These are phyloP conservation scores for Anagrus nilaparvatae DNA, from an alignment of 1,140 invertebrate genomes.

Conservation along the genomic window DNA sequence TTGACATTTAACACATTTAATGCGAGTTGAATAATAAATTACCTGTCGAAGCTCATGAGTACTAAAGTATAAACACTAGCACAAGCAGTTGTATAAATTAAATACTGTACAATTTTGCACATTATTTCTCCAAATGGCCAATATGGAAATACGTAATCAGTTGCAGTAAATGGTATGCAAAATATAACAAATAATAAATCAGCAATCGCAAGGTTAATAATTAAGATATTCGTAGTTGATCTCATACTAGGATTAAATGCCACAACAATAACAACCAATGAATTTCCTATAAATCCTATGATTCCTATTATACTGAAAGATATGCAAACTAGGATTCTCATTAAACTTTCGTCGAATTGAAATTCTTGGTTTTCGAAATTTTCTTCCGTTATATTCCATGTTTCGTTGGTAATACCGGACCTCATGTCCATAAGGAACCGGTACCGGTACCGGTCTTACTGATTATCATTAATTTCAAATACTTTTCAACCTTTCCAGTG, in stretches of 20 bases:
- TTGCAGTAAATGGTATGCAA: conserved; percentile 89
- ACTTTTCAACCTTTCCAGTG: too few species aligned
- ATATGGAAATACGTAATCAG: conserved; percentile 72
- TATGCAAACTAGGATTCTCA: too few species aligned
- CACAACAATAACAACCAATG: conserved; percentile 76
- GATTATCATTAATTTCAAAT: too few species aligned
- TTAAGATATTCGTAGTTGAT: conserved; percentile 86
- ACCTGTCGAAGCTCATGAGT: conserved; percentile 87
- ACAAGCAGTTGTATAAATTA: conserved; percentile 83
- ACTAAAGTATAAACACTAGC: conserved; percentile 91
- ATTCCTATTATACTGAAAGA: conserved; percentile 82
- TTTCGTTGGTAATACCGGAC: too few species aligned
- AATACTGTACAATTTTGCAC: conserved; percentile 81
- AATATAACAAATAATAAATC: conserved; percentile 91
- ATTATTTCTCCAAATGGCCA: conserved; percentile 88
- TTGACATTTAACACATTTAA: too few species aligned
- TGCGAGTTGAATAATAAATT: conserved; percentile 20
- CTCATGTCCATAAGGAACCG: too few species aligned
- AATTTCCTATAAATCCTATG: conserved; percentile 80
- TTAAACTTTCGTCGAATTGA: too few species aligned
- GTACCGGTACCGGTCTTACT: too few species aligned
- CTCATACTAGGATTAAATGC: conserved; percentile 82
- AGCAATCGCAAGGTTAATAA: conserved; percentile 79
- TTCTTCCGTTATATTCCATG: too few species aligned
- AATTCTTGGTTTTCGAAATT: conserved; percentile 9